Evolutionary conservation across 2,113 vertebrate genomes (phyloP).

Genomic region (Salvator merianae): DNA sequence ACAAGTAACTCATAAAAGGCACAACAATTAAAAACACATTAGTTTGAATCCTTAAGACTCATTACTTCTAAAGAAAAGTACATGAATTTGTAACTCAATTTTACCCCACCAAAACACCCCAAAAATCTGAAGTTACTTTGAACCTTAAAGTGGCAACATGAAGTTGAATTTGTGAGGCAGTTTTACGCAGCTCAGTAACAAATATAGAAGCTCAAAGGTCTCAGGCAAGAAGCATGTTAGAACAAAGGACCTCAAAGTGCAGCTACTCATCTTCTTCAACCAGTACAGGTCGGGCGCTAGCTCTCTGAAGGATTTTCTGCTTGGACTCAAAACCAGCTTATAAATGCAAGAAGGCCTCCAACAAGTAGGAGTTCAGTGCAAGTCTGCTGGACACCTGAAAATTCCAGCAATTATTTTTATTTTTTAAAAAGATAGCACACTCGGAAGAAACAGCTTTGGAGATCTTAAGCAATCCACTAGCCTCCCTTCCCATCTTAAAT

Average conservation of each 20-base stretch:
- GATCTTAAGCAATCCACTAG: slow-evolving; percentile 34
- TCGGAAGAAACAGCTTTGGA: slow-evolving; percentile 40
- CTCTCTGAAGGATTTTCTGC: slow-evolving; percentile 53
- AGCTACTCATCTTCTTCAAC: slow-evolving; percentile 39
- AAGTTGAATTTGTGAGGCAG: slow-evolving; percentile 42
- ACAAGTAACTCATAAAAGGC: slow-evolving; percentile 63
- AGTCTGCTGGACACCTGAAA: slow-evolving; percentile 53
- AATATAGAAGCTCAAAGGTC: slow-evolving; percentile 39
- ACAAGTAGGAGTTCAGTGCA: slow-evolving; percentile 48
- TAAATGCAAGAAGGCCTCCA: slow-evolving; percentile 48
- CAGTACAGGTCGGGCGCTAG: slow-evolving; percentile 46
- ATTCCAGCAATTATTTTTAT: slow-evolving; percentile 35
- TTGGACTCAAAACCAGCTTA: slow-evolving; percentile 48
- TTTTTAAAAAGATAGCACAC: slow-evolving; percentile 1
- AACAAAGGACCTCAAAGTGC: slow-evolving; percentile 55
- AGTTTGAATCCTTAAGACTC: slow-evolving; percentile 35
- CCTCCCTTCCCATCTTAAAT: slow-evolving; percentile 25
- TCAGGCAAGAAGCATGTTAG: slow-evolving; percentile 24
- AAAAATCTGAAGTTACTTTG: slow-evolving; percentile 46
- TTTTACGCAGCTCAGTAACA: slow-evolving; percentile 37
- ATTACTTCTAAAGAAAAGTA: slow-evolving; percentile 43
- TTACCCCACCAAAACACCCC: slow-evolving; percentile 28
- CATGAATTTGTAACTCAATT: slow-evolving; percentile 26
- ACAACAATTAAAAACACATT: slow-evolving; percentile 49
- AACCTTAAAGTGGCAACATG: slow-evolving; percentile 7